Conservation (phyloP, 2,797 vertebrate species). For the Myotis vivesi region DNA sequence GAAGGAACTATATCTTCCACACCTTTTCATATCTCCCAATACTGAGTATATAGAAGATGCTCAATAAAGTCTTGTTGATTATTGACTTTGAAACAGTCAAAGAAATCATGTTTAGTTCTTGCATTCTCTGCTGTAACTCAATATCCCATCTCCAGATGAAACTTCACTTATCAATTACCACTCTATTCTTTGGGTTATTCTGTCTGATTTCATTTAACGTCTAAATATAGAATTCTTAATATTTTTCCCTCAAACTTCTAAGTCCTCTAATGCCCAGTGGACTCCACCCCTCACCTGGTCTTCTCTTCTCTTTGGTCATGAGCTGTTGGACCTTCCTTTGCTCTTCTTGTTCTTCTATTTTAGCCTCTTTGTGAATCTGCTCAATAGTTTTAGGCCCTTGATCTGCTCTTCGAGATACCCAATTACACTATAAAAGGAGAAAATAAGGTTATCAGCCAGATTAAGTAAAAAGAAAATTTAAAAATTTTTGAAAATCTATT, state of each 20-base stretch:
- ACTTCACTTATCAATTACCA: not conserved
- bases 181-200: not conserved
- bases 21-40: not conserved
- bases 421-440: constrained; percentile 90
- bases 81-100: not conserved
- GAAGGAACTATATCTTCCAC: not conserved
- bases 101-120: not conserved
- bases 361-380: constrained; percentile 99
- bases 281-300: constrained; percentile 85
- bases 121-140: not conserved
- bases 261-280: not conserved
- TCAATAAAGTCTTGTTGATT: not conserved
- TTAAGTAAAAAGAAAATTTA: not conserved
- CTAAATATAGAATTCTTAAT: not conserved
- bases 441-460: constrained; percentile 15
- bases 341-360: constrained; percentile 98
- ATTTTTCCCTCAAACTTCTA: not conserved
- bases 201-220: not conserved
- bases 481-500: not conserved
- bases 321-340: constrained; percentile 98
- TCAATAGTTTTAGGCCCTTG: constrained; percentile 99
- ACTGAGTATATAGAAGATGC: not conserved
- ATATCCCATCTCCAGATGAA: not conserved
- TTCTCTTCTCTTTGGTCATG: constrained; percentile 96
- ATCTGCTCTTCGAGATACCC: constrained; percentile 96